Percentiles rank a stretch among this genome's conserved stretches.
Conservation (phyloP, 2,888 invertebrate genomes). For the Acleris holmiana region DNA sequence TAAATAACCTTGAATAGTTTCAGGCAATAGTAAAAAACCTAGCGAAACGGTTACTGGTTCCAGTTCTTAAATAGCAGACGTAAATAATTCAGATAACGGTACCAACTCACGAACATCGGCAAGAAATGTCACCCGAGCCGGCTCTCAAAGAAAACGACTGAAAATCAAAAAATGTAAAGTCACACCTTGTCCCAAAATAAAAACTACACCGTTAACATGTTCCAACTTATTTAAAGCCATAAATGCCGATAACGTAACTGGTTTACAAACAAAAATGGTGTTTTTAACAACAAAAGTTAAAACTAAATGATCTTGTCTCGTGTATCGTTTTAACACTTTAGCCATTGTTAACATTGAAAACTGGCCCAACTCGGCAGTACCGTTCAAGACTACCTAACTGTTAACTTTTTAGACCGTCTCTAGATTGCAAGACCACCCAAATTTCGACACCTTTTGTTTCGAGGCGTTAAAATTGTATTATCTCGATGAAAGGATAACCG, state of each 20-base stretch:
- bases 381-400: constrained; percentile 29
- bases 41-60: constrained; percentile 13
- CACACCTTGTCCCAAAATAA: constrained; percentile 10
- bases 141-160: constrained; percentile 1
- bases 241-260: constrained; percentile 22
- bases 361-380: constrained; percentile 22
- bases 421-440: constrained; percentile 35
- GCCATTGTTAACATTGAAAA: constrained; percentile 23
- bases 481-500: too few species aligned
- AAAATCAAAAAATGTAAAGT: constrained; percentile 21
- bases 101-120: constrained; percentile 21
- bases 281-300: constrained; percentile 22
- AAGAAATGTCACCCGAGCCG: constrained; percentile 24
- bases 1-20: not conserved
- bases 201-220: constrained; percentile 27
- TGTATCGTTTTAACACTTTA: constrained; percentile 11
- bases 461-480: not conserved
- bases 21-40: constrained; percentile 14
- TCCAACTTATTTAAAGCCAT: constrained; percentile 13
- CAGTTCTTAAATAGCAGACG: constrained; percentile 24
- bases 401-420: constrained; percentile 27
- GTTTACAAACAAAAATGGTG: constrained; percentile 15
- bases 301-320: constrained; percentile 11
- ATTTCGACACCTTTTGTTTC: constrained; percentile 34
- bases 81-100: constrained; percentile 31